These are phyloP conservation scores for Telmatochromis sp. DNA, from an alignment of 2,113 vertebrate species.

Conservation along the genomic window DNA sequence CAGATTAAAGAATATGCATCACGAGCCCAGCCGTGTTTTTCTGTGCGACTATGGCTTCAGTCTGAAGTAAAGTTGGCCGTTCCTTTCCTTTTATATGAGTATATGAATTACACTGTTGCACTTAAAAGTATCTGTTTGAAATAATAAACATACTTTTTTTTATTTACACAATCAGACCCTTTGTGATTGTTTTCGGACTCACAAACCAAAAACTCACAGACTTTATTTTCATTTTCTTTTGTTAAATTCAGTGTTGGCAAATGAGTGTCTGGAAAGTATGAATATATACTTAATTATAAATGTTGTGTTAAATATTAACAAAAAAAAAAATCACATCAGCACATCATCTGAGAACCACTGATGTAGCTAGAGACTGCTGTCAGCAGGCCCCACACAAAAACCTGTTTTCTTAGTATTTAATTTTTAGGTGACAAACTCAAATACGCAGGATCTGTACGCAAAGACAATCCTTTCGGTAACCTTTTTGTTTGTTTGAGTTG, in stretches of 20 bases:
- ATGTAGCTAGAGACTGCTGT: slow-evolving; percentile 34
- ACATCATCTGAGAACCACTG: background rate
- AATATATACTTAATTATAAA: background rate
- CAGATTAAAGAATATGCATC: background rate
- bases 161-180: background rate
- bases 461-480: rapidly evolving
- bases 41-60: background rate
- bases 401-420: background rate
- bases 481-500: background rate
- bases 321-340: background rate
- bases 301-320: background rate
- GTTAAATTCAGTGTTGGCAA: background rate
- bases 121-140: background rate
- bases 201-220: background rate
- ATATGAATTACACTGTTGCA: background rate
- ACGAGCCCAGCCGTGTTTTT: rapidly evolving
- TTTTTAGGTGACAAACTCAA: background rate
- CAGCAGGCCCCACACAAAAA: slow-evolving; percentile 25
- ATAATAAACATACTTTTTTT: background rate
- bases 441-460: background rate
- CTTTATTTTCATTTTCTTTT: background rate
- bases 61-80: rapidly evolving
- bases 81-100: background rate
- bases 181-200: background rate
- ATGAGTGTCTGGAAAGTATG: background rate